Evolutionary conservation across 1,140 invertebrate species (phyloP).

Genomic region (Hylyphantes graminicola): DNA sequence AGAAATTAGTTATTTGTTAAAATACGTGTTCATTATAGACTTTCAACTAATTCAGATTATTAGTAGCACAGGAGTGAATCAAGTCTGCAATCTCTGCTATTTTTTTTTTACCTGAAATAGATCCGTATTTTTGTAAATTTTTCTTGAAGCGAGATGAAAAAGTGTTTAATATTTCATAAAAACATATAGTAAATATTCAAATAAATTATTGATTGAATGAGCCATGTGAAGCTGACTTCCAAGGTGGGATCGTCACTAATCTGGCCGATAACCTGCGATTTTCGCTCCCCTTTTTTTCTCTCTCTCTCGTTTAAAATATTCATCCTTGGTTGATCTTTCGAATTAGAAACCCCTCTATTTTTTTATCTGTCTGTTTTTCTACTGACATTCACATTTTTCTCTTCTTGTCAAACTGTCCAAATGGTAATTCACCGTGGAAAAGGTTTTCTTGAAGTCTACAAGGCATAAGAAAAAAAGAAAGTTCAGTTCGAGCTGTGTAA

Average conservation of each 20-base stretch:
- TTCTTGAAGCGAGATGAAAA: too few species aligned
- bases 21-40: too few species aligned
- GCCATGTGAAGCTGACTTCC: not conserved
- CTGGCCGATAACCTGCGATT: not conserved
- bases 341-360: constrained; percentile 16
- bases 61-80: too few species aligned
- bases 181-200: too few species aligned
- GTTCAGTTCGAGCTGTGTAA: constrained; percentile 1
- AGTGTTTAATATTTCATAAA: too few species aligned
- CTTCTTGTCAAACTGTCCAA: constrained; percentile 1
- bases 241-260: not conserved
- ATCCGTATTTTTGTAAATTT: too few species aligned
- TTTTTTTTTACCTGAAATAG: too few species aligned
- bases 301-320: not conserved
- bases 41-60: too few species aligned
- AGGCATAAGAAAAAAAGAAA: not conserved
- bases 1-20: too few species aligned
- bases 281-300: too few species aligned
- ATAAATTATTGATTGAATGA: too few species aligned
- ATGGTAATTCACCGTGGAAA: constrained; percentile 8
- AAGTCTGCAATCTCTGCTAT: too few species aligned
- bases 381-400: not conserved
- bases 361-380: not conserved
- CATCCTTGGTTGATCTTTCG: constrained; percentile 2
- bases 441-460: not conserved